A percentile compares a stretch with the other conserved stretches of the same genome.
Conservation (phyloP, 1,140 invertebrate species). For the Lerema accius region DNA sequence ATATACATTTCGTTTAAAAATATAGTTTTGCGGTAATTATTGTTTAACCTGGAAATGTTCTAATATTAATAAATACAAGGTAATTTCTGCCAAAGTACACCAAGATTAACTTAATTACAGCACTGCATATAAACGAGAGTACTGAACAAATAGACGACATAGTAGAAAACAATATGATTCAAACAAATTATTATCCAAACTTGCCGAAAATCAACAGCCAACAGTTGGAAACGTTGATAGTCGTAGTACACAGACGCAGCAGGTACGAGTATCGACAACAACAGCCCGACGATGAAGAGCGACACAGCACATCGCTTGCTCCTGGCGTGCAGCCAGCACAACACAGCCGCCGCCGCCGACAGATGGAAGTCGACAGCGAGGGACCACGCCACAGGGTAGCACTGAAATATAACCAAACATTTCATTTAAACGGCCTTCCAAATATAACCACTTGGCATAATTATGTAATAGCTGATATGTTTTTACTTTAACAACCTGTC, state of each 20-base stretch:
- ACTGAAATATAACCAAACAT: conserved; percentile 66
- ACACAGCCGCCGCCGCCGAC: conserved; percentile 84
- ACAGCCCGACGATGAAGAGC: not conserved
- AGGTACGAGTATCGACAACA: not conserved
- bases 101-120: no score
- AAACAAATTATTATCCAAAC: no score
- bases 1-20: not conserved
- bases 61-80: no score
- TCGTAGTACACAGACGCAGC: not conserved
- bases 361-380: conserved; percentile 89
- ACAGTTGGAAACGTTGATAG: not conserved
- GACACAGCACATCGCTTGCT: conserved; percentile 29
- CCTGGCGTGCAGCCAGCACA: conserved; percentile 78
- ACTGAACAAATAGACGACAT: no score
- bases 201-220: not conserved
- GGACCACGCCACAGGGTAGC: conserved; percentile 88
- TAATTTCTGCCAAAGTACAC: no score
- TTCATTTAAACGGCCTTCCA: no score
- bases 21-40: not conserved
- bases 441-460: no score
- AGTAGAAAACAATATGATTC: no score
- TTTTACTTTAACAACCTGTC: no score
- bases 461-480: no score
- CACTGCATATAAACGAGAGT: no score
- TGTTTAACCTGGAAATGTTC: not conserved